Base-by-base conservation (phyloP, 2,113 vertebrate genomes). In the Embiotoca jacksoni region DNA sequence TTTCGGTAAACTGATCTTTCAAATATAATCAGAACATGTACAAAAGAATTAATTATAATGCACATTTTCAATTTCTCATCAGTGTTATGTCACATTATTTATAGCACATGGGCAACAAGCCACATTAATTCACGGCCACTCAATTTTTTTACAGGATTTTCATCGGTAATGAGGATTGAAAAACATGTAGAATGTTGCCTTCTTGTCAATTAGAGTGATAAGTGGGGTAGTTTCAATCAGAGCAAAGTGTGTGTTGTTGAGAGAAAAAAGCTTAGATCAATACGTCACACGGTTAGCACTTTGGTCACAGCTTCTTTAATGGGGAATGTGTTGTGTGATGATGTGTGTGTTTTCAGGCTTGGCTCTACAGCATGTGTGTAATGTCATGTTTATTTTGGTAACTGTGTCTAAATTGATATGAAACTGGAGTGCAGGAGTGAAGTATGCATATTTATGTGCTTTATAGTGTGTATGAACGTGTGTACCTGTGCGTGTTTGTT, bases 231-330 rank as follows among this genome's bases (percentile, higher is more conserved):
- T 78, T 84, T 74, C 39, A 77, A 77, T 44, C 5, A 72, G 46
- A 60, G 15, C 37, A 57, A 57, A 56, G 58, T 76, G 74, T 72
- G 64, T 83, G 65, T 73, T 86, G 75, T 69, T 49, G 76, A 78
- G 65, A 56, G 58, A 82, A 85, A 75, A 69, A 54, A 52, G 70
- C 52, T 46, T 5, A 6, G 74, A 91, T 91, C 86, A 57, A 84
- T 90, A 72, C 61, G 55, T 72, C 71, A 56, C 84, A 77, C 69
- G 58, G 66, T 78, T 54, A 63, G 66, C 35, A 10, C 65, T 86
- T 72, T 75, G 60, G 65, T 78, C 69, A 74, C 83, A 80, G 80
- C 85, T 87, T 87, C 73, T 78, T 75, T 73, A 79, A 75, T 46
- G 58, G 50, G 33, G 3, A 55, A 54, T 78, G 35, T 65, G 70